Conservation (phyloP, 2,113 vertebrate genomes). For the Dinomys branickii region DNA sequence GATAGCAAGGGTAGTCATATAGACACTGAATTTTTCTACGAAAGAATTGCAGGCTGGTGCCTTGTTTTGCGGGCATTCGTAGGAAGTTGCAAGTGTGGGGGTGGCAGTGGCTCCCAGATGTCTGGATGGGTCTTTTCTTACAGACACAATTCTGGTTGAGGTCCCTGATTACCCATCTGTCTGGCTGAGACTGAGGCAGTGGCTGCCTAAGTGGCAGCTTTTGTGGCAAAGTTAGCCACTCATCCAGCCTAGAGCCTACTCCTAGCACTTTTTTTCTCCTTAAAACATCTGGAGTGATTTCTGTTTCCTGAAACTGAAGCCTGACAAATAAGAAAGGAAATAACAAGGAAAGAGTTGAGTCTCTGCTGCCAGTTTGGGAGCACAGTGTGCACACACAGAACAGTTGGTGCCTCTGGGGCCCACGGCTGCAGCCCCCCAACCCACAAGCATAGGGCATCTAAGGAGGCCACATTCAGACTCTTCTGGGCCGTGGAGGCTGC, state of each 20-base stretch:
- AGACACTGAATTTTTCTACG: background rate
- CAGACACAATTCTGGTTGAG: background rate
- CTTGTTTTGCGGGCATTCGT: background rate
- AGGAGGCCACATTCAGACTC: background rate
- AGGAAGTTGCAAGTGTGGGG: constrained; percentile 10
- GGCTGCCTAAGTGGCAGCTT: background rate
- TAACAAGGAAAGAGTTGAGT: background rate
- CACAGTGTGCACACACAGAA: background rate
- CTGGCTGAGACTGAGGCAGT: background rate
- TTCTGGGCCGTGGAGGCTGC: background rate
- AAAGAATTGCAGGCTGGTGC: background rate
- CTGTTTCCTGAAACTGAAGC: background rate
- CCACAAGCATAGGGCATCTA: background rate
- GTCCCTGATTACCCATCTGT: background rate
- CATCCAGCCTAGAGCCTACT: background rate
- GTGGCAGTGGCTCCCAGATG: background rate
- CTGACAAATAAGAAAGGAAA: background rate
- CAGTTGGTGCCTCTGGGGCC: background rate
- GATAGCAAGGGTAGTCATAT: background rate
- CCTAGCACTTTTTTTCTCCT: background rate
- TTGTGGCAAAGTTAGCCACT: background rate
- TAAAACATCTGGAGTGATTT: background rate
- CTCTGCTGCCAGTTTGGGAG: background rate
- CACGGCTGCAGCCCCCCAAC: no score
- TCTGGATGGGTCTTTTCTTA: background rate